Evolutionary conservation across 2,113 vertebrate genomes (phyloP), one percentile per base, ranked within the genome.

Genomic region (Puffinus mauretanicus): DNA sequence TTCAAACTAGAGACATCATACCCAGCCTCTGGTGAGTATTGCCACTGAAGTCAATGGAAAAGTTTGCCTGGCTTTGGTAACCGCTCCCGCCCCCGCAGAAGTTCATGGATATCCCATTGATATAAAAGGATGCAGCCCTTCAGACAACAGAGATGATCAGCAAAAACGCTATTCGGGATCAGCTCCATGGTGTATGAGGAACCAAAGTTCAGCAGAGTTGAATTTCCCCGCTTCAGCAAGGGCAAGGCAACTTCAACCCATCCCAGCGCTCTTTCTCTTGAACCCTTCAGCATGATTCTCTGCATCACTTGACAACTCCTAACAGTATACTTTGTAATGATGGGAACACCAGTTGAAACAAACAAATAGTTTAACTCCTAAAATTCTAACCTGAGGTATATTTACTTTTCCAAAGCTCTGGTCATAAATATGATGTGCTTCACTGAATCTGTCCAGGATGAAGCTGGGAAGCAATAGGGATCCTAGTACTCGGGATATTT

Each of bases 391-490:
- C n/a, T 46, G 34, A 54, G 16, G 20, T 47, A n/a, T 54, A 77
- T 44, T 66, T 57, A 36, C 34, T 79, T 86, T 79, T 87, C 40
- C 71, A 69, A 65, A 77, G 11, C 29, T 82, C 90, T 65, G 22
- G 36, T 80, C 26, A 49, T 61, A 64, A 52, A 44, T 29, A 47
- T 20, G 27, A 86, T 49, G 47, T 30, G 91, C 95, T 95, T 97
- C 94, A 97, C 75, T 88, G 88, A 97, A 96, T 90, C 84, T 90
- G 51, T 84, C 38, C 51, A 75, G n/a, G n/a, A 94, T 76, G 79
- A 97, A 94, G 84, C 93, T 96, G 86, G 86, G 93, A 97, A 97
- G 93, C 87, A 93, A 91, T 2, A 80, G 78, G 79, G 66, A 97
- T 93, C 85, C 79, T 92, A 47, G 16, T 42, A 79, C 47, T 79